Percentiles rank a stretch among this genome's conserved stretches.
These are phyloP conservation scores for Perodicticus potto DNA, from an alignment of 2,797 vertebrate species.

Conservation along the genomic window DNA sequence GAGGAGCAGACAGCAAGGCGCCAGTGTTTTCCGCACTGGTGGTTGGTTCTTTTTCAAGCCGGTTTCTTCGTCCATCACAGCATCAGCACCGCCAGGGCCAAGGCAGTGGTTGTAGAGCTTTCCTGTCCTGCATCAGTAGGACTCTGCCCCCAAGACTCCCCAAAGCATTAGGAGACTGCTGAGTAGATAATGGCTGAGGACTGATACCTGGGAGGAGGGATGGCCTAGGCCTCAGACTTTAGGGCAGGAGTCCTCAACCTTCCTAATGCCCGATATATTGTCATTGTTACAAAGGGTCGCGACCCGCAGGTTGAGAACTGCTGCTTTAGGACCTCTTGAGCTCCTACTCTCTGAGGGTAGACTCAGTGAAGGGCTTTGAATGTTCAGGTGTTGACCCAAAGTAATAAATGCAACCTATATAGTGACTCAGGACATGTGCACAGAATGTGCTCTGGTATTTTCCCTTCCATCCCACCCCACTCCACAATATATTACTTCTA, in stretches of 20 bases:
- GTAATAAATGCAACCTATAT: not conserved
- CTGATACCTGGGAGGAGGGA: not conserved
- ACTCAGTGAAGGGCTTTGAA: not conserved
- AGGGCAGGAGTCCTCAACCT: too few relatives aligned
- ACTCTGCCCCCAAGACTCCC: not conserved
- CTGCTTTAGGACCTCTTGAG: not conserved
- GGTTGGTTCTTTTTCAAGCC: too few relatives aligned
- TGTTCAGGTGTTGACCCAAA: not conserved
- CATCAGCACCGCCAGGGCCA: too few relatives aligned
- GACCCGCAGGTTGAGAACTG: too few relatives aligned
- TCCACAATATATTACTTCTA: not conserved
- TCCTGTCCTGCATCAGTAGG: too few relatives aligned
- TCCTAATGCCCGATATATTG: too few relatives aligned
- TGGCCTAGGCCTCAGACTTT: not conserved
- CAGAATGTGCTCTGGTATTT: not conserved
- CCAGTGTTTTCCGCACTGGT: too few relatives aligned
- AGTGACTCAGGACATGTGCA: not conserved
- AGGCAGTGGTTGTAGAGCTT: too few relatives aligned
- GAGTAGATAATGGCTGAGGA: not conserved
- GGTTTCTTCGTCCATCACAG: too few relatives aligned
- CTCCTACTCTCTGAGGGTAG: not conserved
- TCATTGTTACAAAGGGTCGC: too few relatives aligned
- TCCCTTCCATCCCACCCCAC: not conserved
- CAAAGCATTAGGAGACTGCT: not conserved
- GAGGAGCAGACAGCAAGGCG: too few relatives aligned